Evolutionary conservation across 2,113 vertebrate genomes (phyloP), one percentile per base, ranked within the genome.

Genomic region (Microtus richardsoni): DNA sequence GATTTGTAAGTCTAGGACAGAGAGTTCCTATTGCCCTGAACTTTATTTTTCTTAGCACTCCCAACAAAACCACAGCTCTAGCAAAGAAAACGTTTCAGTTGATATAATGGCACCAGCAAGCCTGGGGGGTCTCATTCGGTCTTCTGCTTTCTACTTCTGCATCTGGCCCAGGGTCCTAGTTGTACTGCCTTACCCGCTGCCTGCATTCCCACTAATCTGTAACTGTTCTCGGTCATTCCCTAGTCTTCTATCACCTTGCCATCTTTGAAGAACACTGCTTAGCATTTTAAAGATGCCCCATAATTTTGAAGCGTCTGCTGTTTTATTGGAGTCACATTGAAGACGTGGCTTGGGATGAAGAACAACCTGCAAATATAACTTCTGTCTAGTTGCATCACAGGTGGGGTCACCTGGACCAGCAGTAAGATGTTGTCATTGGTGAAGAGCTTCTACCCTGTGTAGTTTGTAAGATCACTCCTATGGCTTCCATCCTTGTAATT

Each of bases 301-400:
- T 24, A 88, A 44, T 62, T 91, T 75, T 64, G 47, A 49, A 60
- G 91, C 44, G 28, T 19, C 39, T 79, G 54, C 58, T 24, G 2
- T 85, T 94, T 96, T 89, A 36, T 91, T 52, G 36, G 12, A 33
- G 21, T 70, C 39, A 94, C 47, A 90, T 44, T 39, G 64, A 92
- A 33, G 26, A n/a, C 79, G 41, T 54, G 3, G 49, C 68, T 80
- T 80, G 66, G 33, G 11, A 4, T 14, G 6, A 77, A 52, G 11
- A 92, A 60, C 39, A 26, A 0, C 16, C 10, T 49, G 58, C 64
- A 13, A n/a, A 1, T 66, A 14, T 54, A 49, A 44, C 16, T 3
- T 30, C 3, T 75, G 60, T n/a, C 44, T 70, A 0, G 1, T 16
- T 21, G 19, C 54, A 17, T 84, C 36, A 26, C 52, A 17, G 33